phyloP scores from a whole-genome alignment of 2,888 invertebrate genomes.

The Cancer borealis region DNA sequence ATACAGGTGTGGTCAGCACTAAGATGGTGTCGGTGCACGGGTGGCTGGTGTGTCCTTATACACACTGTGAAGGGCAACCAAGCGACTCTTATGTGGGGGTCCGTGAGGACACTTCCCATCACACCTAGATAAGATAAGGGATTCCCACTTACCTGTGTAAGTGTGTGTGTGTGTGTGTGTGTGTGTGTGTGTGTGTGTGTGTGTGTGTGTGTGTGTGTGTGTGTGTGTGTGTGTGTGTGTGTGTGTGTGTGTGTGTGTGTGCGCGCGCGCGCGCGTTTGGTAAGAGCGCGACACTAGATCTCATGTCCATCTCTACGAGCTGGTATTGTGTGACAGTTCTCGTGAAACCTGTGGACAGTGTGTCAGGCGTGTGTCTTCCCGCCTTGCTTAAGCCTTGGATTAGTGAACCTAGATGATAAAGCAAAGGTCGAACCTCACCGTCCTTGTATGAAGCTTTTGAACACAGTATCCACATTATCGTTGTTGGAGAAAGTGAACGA shows the following conservation, averaged over 20 bases:
- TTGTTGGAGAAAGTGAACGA: not conserved
- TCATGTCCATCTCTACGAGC: not conserved
- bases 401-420: not conserved
- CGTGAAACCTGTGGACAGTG: not conserved
- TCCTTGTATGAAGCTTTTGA: not conserved
- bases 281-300: not conserved
- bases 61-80: not conserved
- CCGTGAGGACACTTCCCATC: conserved; percentile 11
- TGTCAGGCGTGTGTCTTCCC: not conserved
- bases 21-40: not conserved
- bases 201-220: not conserved
- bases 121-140: conserved; percentile 23
- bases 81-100: not conserved
- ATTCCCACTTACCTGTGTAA: conserved; percentile 31
- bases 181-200: not conserved
- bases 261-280: not conserved
- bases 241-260: conserved; percentile 14
- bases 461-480: not conserved
- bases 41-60: not conserved
- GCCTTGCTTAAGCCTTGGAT: not conserved
- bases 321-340: not conserved
- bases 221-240: conserved; percentile 36
- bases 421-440: not conserved
- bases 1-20: not conserved
- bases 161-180: conserved; percentile 27